Evolutionary conservation across 2,797 vertebrate species (phyloP).

Genomic region (Mionectes olivaceus): DNA sequence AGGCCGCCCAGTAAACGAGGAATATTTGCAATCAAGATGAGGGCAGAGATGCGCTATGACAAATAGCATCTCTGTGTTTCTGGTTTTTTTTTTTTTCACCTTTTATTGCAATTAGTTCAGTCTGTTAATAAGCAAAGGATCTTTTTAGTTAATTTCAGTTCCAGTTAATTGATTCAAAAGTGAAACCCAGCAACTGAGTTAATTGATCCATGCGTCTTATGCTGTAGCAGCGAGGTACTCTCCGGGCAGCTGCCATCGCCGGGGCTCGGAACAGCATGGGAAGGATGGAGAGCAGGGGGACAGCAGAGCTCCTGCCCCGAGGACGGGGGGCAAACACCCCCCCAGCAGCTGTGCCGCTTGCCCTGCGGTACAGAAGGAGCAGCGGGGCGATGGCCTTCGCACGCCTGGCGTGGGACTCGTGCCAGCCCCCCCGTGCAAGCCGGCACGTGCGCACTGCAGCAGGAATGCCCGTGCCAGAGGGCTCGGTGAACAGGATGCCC

Average conservation of each 20-base stretch:
- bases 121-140: conserved; percentile 75
- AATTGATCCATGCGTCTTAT: conserved; percentile 74
- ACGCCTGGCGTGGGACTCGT: fast-evolving
- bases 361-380: background rate
- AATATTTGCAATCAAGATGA: conserved; percentile 21
- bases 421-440: background rate
- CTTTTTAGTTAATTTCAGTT: conserved; percentile 77
- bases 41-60: conserved; percentile 35
- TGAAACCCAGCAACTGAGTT: conserved; percentile 66
- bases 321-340: background rate
- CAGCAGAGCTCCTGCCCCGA: background rate
- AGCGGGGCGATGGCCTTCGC: background rate
- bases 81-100: background rate
- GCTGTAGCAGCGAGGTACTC: conserved; percentile 23
- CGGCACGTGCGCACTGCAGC: fast-evolving
- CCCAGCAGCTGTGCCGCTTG: background rate
- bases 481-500: fast-evolving
- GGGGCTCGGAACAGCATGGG: conserved; percentile 21
- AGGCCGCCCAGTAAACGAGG: background rate
- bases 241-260: conserved; percentile 63
- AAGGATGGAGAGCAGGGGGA: conserved; percentile 23
- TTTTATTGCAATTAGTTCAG: conserved; percentile 69
- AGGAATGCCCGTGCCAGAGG: background rate
- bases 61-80: conserved; percentile 15
- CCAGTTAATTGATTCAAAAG: conserved; percentile 71